Base-by-base conservation (phyloP, 2,113 vertebrate genomes). In the Bolborhynchus lineola region DNA sequence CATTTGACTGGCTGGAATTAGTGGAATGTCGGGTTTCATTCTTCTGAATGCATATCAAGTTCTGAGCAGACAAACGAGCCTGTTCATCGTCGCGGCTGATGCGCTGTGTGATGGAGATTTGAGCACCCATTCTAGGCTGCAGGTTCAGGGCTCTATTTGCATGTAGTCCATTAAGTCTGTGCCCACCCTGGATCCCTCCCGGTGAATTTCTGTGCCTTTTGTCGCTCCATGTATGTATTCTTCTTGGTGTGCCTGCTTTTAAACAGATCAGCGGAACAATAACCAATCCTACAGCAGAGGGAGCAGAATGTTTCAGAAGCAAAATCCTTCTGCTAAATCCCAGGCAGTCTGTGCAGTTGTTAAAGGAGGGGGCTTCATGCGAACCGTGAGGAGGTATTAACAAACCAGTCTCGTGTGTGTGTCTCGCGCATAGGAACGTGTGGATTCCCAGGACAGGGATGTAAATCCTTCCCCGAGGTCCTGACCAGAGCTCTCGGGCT, bases 131-230 rank as follows among this genome's bases (percentile, higher is more conserved):
- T 87, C 65, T 7, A 16, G 50, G 23, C 93, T 57, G 15, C 28
- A 24, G 67, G 95, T 75, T 96, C 86, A 37, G 92, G 89, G 89
- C 94, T 92, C 95, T 79, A 64, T 93, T 97, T 96, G 90, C 88
- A 75, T 95, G 76, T 18, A 67, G 75, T 92, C 94, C 75, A 28
- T 96, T 75, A 82, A 84, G 44, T 31, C 59, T 88, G 60, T 84
- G 93, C 94, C 95, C 93, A 94, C 89, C 59, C 85, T 82, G 88
- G 63, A 42, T 62, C 25, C 82, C 92, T 76, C 64, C 84, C 85
- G 96, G 70, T 94, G 91, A 88, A 96, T 97, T 96, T 86, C 64
- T 95, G 93, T 94, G 77, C 94, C 94, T 98, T 96, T 93, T 95
- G 90, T 90, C 77, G 89, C 86, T 57, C 42, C 71, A n/a, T 97